These are phyloP conservation scores for Furcifer pardalis DNA, from an alignment of 2,797 vertebrate species.

Conservation along the genomic window DNA sequence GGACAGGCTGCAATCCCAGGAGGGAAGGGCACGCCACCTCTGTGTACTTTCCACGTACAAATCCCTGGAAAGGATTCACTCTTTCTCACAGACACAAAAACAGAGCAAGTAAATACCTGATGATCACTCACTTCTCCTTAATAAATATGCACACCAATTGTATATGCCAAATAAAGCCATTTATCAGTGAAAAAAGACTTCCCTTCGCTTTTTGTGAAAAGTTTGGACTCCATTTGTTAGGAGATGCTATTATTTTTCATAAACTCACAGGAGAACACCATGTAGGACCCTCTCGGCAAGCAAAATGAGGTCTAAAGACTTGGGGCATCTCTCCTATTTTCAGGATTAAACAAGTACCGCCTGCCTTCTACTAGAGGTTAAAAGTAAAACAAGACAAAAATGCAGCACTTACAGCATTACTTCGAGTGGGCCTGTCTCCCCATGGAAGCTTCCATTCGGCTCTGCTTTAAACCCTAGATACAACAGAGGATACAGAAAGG, in stretches of 20 bases:
- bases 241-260: background rate
- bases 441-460: conserved; percentile 65
- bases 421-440: conserved; percentile 55
- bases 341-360: background rate
- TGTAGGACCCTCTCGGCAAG: background rate
- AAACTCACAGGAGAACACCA: background rate
- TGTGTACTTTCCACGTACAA: too few relatives aligned
- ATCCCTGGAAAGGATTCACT: too few relatives aligned
- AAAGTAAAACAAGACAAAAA: background rate
- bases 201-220: background rate
- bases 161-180: background rate
- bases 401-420: conserved; percentile 50
- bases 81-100: too few relatives aligned
- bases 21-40: too few relatives aligned
- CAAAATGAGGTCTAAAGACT: background rate
- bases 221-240: background rate
- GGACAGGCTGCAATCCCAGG: too few relatives aligned
- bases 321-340: background rate
- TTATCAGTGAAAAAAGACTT: background rate
- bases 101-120: background rate
- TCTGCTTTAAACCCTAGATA: conserved; percentile 74
- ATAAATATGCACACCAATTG: background rate
- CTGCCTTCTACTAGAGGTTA: background rate
- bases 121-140: background rate
- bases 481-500: conserved; percentile 15